A percentile compares a stretch with the other conserved stretches of the same genome.
phyloP scores from a whole-genome alignment of 2,888 invertebrate species.

The Drosophila niveifrons region DNA sequence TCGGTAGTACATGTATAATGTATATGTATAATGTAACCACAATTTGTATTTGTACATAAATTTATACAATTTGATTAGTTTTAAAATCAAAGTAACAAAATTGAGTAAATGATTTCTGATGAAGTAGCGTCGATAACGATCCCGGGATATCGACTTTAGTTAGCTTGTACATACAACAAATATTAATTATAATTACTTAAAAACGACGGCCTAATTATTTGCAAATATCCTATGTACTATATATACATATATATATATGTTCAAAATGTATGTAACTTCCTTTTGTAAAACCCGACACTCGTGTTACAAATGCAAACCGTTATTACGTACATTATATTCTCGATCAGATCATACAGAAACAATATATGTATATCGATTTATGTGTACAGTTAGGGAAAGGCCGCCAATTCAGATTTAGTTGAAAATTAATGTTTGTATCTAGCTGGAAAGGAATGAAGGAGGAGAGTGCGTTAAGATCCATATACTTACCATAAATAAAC shows the following conservation, averaged over 20 bases:
- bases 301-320: slow-evolving; percentile 66
- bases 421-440: slow-evolving; percentile 46
- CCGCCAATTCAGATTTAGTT: slow-evolving; percentile 46
- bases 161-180: slow-evolving; percentile 58
- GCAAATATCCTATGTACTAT: slow-evolving; percentile 19
- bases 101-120: slow-evolving; percentile 49
- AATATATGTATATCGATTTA: slow-evolving; percentile 30
- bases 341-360: slow-evolving; percentile 14
- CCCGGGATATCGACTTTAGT: slow-evolving; percentile 35
- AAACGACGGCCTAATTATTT: slow-evolving; percentile 45
- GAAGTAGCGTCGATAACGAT: background rate
- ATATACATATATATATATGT: slow-evolving; percentile 13
- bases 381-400: slow-evolving; percentile 55
- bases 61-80: slow-evolving; percentile 72
- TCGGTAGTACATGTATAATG: slow-evolving; percentile 12
- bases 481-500: slow-evolving; percentile 28
- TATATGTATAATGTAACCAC: slow-evolving; percentile 58
- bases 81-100: slow-evolving; percentile 45
- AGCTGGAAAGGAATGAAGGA: slow-evolving; percentile 17
- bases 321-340: slow-evolving; percentile 40
- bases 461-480: slow-evolving; percentile 20
- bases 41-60: slow-evolving; percentile 71
- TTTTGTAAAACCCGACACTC: slow-evolving; percentile 53
- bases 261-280: slow-evolving; percentile 11
- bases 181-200: slow-evolving; percentile 45